A percentile compares a stretch with the other conserved stretches of the same genome.
Conservation (phyloP, 2,888 invertebrate genomes). For the Brenthis ino region DNA sequence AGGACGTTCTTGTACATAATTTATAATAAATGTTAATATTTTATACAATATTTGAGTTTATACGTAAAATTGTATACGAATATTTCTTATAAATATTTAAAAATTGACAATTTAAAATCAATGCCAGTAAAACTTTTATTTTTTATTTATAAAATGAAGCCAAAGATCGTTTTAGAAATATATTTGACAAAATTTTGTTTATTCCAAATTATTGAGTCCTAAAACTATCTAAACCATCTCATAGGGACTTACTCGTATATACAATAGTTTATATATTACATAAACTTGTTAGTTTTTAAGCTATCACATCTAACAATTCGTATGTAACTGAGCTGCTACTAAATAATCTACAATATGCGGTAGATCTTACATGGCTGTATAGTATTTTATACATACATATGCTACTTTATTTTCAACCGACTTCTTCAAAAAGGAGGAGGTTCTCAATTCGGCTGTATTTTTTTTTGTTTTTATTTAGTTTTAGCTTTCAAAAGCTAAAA, state of each 20-base stretch:
- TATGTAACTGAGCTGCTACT: neutral
- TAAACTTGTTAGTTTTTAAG: neutral
- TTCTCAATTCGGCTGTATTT: no score
- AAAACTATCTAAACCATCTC: no score
- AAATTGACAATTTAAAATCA: slow-evolving; percentile 16
- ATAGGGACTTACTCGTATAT: no score
- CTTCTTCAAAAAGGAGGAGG: no score
- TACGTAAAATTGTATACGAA: slow-evolving; percentile 42
- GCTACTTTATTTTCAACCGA: neutral
- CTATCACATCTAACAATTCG: no score
- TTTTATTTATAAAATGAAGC: slow-evolving; percentile 5
- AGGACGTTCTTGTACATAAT: slow-evolving; percentile 34
- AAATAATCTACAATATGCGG: slow-evolving; percentile 3
- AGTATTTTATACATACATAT: neutral
- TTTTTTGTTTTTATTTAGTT: no score
- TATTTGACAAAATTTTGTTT: neutral
- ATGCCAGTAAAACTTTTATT: neutral
- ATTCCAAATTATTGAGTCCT: no score
- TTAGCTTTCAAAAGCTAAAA: no score
- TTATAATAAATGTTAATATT: slow-evolving; percentile 14
- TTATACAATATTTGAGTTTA: slow-evolving; percentile 26
- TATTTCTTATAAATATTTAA: slow-evolving; percentile 8
- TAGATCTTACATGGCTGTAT: neutral
- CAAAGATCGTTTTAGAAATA: slow-evolving; percentile 4
- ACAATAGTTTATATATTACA: neutral